These are phyloP conservation scores for Gastrophryne carolinensis DNA, from an alignment of 2,797 vertebrate species.

Conservation along the genomic window DNA sequence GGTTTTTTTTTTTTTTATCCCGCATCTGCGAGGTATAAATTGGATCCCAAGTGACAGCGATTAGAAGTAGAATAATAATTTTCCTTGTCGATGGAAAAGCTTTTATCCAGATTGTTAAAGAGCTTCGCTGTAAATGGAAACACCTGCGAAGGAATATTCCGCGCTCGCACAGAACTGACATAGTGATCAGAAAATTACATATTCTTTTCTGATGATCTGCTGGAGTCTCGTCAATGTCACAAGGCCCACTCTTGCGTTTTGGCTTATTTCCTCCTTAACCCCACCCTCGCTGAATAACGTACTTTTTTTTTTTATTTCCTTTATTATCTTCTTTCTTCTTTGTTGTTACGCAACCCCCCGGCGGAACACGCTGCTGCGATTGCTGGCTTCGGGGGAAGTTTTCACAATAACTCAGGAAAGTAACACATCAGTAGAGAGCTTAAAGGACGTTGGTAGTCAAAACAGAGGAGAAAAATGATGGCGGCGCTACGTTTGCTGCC, in stretches of 20 bases:
- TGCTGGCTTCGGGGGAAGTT: no score
- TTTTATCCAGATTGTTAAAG: conserved; percentile 37
- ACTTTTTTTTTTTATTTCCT: no score
- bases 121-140: conserved; percentile 20
- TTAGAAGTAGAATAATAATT: conserved; percentile 29
- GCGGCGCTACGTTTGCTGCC: no score
- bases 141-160: conserved; percentile 24
- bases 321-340: no score
- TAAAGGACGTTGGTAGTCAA: no score
- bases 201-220: conserved; percentile 9
- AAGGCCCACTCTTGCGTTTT: background rate
- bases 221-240: conserved; percentile 6
- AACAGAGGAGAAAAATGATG: no score
- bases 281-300: background rate
- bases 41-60: conserved; percentile 37
- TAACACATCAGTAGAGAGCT: no score
- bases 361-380: no score
- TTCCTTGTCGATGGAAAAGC: conserved; percentile 1
- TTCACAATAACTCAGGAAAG: no score
- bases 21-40: conserved; percentile 42
- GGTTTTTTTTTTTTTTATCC: background rate
- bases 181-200: conserved; percentile 28
- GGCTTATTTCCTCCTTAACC: conserved; percentile 9
- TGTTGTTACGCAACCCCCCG: no score
- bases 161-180: conserved; percentile 14